Base-by-base conservation (phyloP, 2,113 vertebrate genomes). In the Rousettus leschenaultii region DNA sequence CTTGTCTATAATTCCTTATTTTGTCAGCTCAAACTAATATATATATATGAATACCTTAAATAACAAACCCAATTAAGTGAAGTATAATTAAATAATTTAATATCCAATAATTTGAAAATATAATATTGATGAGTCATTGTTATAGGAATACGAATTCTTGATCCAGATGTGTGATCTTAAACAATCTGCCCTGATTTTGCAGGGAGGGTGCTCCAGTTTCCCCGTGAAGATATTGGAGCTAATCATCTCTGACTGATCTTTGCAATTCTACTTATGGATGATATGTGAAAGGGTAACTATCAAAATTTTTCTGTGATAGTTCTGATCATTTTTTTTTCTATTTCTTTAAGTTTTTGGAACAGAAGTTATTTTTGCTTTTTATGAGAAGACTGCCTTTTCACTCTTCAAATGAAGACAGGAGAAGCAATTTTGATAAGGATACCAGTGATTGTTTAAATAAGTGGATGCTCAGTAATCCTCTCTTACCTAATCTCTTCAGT, bases 381-480 rank as follows among this genome's bases (percentile, higher is more conserved):
- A 75, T 88, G 33, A 88, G 18, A 35, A 16, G 1, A 61, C 11
- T 5, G n/a, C 7, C 16, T 40, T 84, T 83, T 66, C 10, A 11
- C 12, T 48, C 22, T 85, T 77, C 33, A 91, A 85, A 4, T 40
- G 26, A 28, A 91, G 43, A 65, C 2, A 79, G 26, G 7, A 80
- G 75, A 66, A 75, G 55, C 33, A 11, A 22, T 51, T 68, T 70
- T 78, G 80, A 59, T 63, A 71, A 57, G 7, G 21, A 43, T 61
- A 57, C 28, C 11, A 30, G 4, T n/a, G 55, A 88, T 55, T 75
- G 75, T 22, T 68, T 35, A 51, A 75, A 59, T 26, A 59, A 57
- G 0, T 33, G 18, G 12, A 3, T 33, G 2, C 1, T 33, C 3
- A 26, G 55, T 21, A n/a, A 10, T 7, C 19, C 13, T 11, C 45